Base-by-base conservation (phyloP, 2,113 vertebrate species). In the Alaudala cheleensis region DNA sequence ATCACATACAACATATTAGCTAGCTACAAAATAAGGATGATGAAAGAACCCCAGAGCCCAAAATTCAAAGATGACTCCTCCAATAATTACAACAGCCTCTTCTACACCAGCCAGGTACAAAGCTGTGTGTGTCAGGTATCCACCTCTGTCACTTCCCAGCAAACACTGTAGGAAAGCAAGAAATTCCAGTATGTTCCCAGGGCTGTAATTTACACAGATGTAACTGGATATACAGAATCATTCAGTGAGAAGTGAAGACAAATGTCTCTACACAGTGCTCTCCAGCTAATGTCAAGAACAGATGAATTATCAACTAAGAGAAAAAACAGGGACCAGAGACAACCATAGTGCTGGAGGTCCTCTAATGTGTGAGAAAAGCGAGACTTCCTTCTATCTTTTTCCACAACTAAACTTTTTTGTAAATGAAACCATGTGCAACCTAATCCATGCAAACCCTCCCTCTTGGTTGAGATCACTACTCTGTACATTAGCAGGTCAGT, bases 221-320 rank as follows among this genome's bases (percentile, higher is more conserved):
- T 58, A 94, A 73, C 44, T 91, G 66, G 24, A 82, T 85, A 91
- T 57, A 53, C 54, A 85, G 60, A 90, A 95, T 93, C 50, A 96
- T 79, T 84, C 54, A 93, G 18, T 17, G 45, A 71, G 33, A 83
- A 61, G 39, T 85, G 92, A 70, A 96, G 78, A 89, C 49, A 64
- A 81, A 81, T 3, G 50, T 57, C 54, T 80, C 74, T 61, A 79
- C 31, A 40, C 18, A 81, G 70, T 12, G 49, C 49, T 95, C 82
- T 76, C 81, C 64, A 86, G 50, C 72, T 95, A 84, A 94, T 65
- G n/a, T 87, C 76, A 91, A 79, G 86, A 95, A 95, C 80, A 95
- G 85, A 91, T 20, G 77, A 89, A 25, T 7, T 69, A 85, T 66
- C 49, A 89, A 24, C 65, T 58, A 92, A 95, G 67, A 74, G 86